phyloP scores from a whole-genome alignment of 2,888 invertebrate genomes.

The Drosophila lacicola region DNA sequence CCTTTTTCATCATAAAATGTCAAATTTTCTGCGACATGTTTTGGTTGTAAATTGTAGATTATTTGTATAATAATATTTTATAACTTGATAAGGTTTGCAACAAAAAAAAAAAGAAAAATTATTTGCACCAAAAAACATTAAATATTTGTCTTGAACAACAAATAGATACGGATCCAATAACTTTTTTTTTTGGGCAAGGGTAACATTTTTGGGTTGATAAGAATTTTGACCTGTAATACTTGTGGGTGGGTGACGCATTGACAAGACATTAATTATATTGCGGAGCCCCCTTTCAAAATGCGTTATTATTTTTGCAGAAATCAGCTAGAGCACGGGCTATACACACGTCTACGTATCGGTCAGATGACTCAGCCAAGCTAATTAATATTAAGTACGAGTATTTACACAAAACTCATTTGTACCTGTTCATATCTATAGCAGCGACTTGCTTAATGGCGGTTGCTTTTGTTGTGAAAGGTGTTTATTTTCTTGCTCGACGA shows the following conservation, averaged over 20 bases:
- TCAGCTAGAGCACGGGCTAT: background rate
- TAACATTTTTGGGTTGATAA: constrained; percentile 2
- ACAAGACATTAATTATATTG: constrained; percentile 24
- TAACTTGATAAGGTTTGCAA: background rate
- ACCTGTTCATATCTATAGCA: constrained; percentile 11
- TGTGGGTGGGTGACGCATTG: constrained; percentile 19
- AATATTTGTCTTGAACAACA: background rate
- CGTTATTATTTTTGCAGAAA: constrained; percentile 13
- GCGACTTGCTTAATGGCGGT: constrained; percentile 3
- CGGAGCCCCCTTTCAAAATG: constrained; percentile 1
- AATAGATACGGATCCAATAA: constrained; percentile 2
- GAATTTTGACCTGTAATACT: background rate
- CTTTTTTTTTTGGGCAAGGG: background rate
- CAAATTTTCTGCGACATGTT: background rate
- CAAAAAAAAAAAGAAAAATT: background rate
- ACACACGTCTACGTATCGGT: constrained; percentile 12
- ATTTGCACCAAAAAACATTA: constrained; percentile 9
- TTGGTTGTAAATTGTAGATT: no score
- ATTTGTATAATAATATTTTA: background rate
- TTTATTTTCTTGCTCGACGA: background rate
- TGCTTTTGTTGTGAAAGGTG: constrained; percentile 9
- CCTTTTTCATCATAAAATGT: background rate
- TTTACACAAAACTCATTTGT: constrained; percentile 35
- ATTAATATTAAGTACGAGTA: constrained; percentile 33
- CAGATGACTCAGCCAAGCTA: constrained; percentile 43